Evolutionary conservation across 2,113 vertebrate species (phyloP), one percentile per base, ranked within the genome.

Genomic region (Petaurus breviceps): DNA sequence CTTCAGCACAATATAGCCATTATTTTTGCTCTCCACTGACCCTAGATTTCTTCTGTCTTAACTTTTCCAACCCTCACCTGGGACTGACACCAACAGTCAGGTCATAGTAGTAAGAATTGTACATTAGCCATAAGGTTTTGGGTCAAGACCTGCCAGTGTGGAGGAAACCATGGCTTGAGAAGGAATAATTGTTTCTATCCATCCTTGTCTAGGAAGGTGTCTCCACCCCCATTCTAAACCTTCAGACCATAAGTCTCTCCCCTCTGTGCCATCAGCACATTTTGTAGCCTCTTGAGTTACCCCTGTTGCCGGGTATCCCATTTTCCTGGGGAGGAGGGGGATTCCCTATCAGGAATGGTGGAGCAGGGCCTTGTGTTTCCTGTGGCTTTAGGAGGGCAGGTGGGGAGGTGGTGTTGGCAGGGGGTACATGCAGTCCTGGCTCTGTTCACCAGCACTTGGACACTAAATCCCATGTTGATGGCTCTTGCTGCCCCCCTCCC

Each of bases 391-490:
- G 47, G 92, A 54, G 0, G 0, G 90, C 52, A 12, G 51, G 24
- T 93, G n/a, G 9, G 77, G 55, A 46, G 92, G 94, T 90, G 19
- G 26, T 25, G 92, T 93, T 95, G 92, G 77, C 55, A 96, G 97
- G 97, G 94, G 93, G 96, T 95, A 95, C 96, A 93, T 84, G 94
- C 95, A 96, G 97, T 95, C 43, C 96, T 97, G 97, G 97, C 96
- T 92, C 94, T 96, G 94, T 94, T 97, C 52, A 94, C 93, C 94
- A 95, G 97, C 94, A 54, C 96, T 96, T 97, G 97, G 95, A 96
- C 97, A 97, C 97, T 98, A 97, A 97, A 97, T 97, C 97, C 98
- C 97, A 95, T 98, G 97, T 98, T 97, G 97, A 97, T 98, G 96
- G 96, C 97, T 96, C 93, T 14, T 16, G 95, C 96, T 95, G 90